These are phyloP conservation scores for Drosophila maculinotata DNA, from an alignment of 2,888 invertebrate species.

Conservation along the genomic window DNA sequence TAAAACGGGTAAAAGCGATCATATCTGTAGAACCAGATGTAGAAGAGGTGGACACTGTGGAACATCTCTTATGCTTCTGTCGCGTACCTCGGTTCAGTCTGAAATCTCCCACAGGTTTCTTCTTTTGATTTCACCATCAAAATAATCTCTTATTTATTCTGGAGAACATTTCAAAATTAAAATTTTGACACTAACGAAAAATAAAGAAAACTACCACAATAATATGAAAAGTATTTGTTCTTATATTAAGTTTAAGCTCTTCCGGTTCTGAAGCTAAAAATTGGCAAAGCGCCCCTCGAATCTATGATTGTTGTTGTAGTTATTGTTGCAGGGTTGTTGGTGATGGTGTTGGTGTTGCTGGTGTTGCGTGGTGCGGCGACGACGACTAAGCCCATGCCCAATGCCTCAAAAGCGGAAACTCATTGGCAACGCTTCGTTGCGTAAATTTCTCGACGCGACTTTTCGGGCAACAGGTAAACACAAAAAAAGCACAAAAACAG, in stretches of 20 bases:
- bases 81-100: no score
- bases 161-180: no score
- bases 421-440: conserved; percentile 85
- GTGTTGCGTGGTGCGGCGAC: conserved; percentile 40
- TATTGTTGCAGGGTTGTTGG: conserved; percentile 40
- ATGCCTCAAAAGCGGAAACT: conserved; percentile 82
- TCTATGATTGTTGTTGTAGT: conserved; percentile 37
- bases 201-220: no score
- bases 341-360: conserved; percentile 24
- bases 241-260: background rate
- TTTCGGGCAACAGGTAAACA: conserved; percentile 73
- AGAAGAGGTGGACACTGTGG: no score
- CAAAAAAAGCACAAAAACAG: conserved; percentile 35
- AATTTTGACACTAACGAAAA: no score
- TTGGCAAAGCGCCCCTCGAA: conserved; percentile 11
- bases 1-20: no score
- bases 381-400: conserved; percentile 71
- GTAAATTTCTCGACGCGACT: conserved; percentile 71
- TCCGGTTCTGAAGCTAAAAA: background rate
- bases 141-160: no score
- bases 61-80: no score
- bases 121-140: no score
- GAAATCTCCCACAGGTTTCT: no score
- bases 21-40: no score
- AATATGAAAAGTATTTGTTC: no score